Conservation (phyloP, 2,888 invertebrate species). For the Agrotis clavis region DNA sequence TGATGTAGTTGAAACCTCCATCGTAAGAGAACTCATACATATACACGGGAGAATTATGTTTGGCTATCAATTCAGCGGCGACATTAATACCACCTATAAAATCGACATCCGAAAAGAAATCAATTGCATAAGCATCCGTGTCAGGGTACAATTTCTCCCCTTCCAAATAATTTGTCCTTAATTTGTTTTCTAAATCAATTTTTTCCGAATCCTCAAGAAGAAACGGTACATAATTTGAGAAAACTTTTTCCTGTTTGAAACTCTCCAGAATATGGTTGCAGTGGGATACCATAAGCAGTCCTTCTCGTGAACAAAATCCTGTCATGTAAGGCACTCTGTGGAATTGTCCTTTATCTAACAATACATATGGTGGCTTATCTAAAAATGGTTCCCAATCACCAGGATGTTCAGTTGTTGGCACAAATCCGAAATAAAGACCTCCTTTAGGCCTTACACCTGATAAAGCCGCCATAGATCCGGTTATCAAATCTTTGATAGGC, state of each 20-base stretch:
- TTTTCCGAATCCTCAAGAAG: slow-evolving; percentile 72
- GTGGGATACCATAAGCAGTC: slow-evolving; percentile 78
- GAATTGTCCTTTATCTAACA: slow-evolving; percentile 83
- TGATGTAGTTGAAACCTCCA: slow-evolving; percentile 89
- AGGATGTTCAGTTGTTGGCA: slow-evolving; percentile 84
- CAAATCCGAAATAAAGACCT: slow-evolving; percentile 88
- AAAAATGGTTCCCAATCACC: slow-evolving; percentile 87
- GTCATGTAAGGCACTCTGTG: slow-evolving; percentile 87
- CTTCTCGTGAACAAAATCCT: slow-evolving; percentile 88
- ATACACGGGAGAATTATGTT: slow-evolving; percentile 86
- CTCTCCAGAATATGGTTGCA: slow-evolving; percentile 66
- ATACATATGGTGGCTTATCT: slow-evolving; percentile 79
- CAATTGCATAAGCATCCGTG: slow-evolving; percentile 81
- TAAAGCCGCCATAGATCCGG: slow-evolving; percentile 73
- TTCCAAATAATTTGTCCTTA: slow-evolving; percentile 87
- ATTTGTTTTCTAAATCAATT: slow-evolving; percentile 71
- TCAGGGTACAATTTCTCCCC: slow-evolving; percentile 78
- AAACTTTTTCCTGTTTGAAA: slow-evolving; percentile 73
- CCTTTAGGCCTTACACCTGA: slow-evolving; percentile 73
- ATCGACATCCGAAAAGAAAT: slow-evolving; percentile 88
- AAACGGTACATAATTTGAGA: slow-evolving; percentile 79
- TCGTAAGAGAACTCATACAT: slow-evolving; percentile 91
- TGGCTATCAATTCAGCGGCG: slow-evolving; percentile 78
- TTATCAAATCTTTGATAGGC: slow-evolving; percentile 78
- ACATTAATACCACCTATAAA: slow-evolving; percentile 83